These are phyloP conservation scores for Urocyon cinereoargenteus DNA, from an alignment of 2,797 vertebrate genomes.

Conservation along the genomic window DNA sequence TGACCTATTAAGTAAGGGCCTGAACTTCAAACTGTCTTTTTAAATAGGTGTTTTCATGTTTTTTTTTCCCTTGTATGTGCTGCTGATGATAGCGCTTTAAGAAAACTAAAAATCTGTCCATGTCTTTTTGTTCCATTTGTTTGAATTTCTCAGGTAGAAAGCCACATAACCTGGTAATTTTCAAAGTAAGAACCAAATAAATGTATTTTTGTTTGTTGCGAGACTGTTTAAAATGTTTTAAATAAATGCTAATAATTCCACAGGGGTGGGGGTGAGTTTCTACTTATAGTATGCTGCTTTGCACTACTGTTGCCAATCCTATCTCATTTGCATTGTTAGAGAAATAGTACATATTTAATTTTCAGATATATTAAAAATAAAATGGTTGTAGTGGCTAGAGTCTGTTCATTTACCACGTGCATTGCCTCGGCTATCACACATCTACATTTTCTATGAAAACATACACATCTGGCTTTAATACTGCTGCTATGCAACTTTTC, in stretches of 20 bases:
- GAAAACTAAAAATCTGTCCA: constrained; percentile 61
- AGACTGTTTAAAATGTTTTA: constrained; percentile 65
- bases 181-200: constrained; percentile 77
- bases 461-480: neutral
- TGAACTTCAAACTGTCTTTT: constrained; percentile 62
- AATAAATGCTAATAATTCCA: constrained; percentile 57
- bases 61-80: constrained; percentile 42
- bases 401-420: constrained; percentile 49
- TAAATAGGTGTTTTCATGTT: constrained; percentile 38
- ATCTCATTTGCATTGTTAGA: constrained; percentile 65
- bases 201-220: constrained; percentile 76
- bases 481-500: constrained; percentile 21
- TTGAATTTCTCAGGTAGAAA: constrained; percentile 76
- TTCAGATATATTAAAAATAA: constrained; percentile 75
- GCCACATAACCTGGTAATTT: constrained; percentile 71
- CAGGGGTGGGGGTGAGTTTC: neutral
- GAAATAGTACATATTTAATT: constrained; percentile 61
- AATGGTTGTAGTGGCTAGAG: constrained; percentile 33
- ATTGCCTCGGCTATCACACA: neutral
- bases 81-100: constrained; percentile 57
- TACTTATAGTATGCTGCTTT: constrained; percentile 61
- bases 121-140: constrained; percentile 62
- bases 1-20: constrained; percentile 46
- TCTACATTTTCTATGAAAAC: constrained; percentile 21
- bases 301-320: constrained; percentile 53